Percentiles rank a stretch among this genome's conserved stretches.
These are phyloP conservation scores for Dryobates pubescens DNA, from an alignment of 2,797 vertebrate genomes.

Conservation along the genomic window DNA sequence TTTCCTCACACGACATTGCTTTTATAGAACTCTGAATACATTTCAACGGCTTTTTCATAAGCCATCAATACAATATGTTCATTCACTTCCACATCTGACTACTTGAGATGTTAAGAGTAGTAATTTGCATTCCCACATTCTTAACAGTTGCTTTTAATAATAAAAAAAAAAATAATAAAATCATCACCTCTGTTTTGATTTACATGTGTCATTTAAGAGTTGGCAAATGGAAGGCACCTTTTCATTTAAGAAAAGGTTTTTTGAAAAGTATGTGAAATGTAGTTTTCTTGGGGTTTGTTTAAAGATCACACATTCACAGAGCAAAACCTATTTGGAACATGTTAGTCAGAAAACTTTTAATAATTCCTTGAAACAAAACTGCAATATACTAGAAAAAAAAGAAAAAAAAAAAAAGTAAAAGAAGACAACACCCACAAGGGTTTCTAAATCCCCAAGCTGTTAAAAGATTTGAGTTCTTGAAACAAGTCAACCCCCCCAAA, in stretches of 20 bases:
- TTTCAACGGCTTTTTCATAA: slow-evolving; percentile 24
- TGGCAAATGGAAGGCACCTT: neutral
- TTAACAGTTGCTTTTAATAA: slow-evolving; percentile 9
- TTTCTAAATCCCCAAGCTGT: neutral
- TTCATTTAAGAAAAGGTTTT: neutral
- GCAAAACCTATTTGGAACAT: rapidly evolving
- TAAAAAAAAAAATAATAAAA: neutral
- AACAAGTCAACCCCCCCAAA: neutral
- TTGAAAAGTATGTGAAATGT: neutral
- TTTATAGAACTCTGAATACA: slow-evolving; percentile 14
- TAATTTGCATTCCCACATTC: slow-evolving; percentile 7
- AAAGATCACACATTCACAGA: neutral
- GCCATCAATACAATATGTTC: slow-evolving; percentile 9
- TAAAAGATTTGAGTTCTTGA: neutral
- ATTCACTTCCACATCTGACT: slow-evolving; percentile 19
- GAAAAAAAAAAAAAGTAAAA: neutral
- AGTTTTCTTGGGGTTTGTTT: neutral
- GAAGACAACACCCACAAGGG: neutral
- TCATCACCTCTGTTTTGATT: neutral
- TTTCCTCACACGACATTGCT: slow-evolving; percentile 24
- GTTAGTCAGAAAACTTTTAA: slow-evolving; percentile 48
- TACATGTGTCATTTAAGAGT: neutral
- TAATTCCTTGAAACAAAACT: neutral
- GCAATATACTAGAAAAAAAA: neutral
- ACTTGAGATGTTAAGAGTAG: neutral